These are phyloP conservation scores for Drosophila recens DNA, from an alignment of 2,888 invertebrate species.

Conservation along the genomic window DNA sequence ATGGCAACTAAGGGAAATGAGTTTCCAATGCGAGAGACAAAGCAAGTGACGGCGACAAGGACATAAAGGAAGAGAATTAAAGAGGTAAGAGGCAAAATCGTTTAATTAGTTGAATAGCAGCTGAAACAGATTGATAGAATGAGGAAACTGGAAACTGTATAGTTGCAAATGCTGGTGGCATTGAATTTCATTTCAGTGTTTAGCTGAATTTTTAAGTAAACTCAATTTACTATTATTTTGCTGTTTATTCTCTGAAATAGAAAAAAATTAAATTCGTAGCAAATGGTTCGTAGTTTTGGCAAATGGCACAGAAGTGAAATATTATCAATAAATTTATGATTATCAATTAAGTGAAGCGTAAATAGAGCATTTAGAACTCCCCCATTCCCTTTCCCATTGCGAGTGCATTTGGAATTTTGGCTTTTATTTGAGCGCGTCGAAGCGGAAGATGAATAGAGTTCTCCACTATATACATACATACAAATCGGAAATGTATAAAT, in stretches of 20 bases:
- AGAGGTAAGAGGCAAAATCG: conserved; percentile 35
- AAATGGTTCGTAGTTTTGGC: conserved; percentile 33
- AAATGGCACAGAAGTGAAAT: conserved; percentile 59
- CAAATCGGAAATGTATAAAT: not conserved
- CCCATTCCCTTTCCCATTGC: conserved; percentile 9
- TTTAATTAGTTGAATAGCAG: conserved; percentile 60
- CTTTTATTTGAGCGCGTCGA: conserved; percentile 66
- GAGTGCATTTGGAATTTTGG: conserved; percentile 42
- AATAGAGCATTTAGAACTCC: conserved; percentile 38
- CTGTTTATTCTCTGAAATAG: not conserved
- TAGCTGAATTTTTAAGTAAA: not conserved
- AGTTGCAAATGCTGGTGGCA: conserved; percentile 15
- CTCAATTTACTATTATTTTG: conserved; percentile 6
- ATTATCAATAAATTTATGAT: conserved; percentile 71
- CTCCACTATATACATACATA: not conserved
- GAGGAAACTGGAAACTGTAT: conserved; percentile 10
- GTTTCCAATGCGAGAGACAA: conserved; percentile 52
- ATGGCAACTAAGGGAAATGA: conserved; percentile 45
- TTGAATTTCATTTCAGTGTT: conserved; percentile 3
- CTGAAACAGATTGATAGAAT: conserved; percentile 2
- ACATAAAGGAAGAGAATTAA: not conserved
- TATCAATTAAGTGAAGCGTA: conserved; percentile 74
- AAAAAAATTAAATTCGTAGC: conserved; percentile 19
- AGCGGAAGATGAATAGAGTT: conserved; percentile 57
- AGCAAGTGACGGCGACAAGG: conserved; percentile 16